Conservation (phyloP, 1,140 invertebrate genomes). For the Aporrectodea caliginosa region DNA sequence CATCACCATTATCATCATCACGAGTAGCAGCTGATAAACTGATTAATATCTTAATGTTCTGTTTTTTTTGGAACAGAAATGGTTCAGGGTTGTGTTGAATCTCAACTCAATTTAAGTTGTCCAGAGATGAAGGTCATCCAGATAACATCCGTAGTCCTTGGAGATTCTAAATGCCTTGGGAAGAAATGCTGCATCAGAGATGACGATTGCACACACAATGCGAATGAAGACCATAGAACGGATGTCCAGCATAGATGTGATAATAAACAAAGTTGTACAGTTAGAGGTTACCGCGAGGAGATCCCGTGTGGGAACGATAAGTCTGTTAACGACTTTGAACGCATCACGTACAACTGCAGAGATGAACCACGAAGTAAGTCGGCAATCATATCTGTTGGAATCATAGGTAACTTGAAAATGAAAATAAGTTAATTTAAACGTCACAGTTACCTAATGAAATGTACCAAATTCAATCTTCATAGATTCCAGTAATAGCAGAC, state of each 20-base stretch:
- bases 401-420: too few species aligned
- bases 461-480: too few species aligned
- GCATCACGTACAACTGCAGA: not conserved
- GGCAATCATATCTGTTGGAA: too few species aligned
- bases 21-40: not conserved
- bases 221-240: not conserved
- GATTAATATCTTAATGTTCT: not conserved
- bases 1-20: too few species aligned
- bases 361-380: too few species aligned
- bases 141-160: not conserved
- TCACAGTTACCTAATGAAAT: too few species aligned
- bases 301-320: not conserved
- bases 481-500: too few species aligned
- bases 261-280: not conserved
- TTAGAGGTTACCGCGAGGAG: too few species aligned
- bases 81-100: not conserved
- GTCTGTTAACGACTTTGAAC: not conserved
- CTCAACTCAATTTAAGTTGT: not conserved
- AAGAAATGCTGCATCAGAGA: not conserved
- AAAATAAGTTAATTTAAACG: too few species aligned
- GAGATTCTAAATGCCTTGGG: not conserved
- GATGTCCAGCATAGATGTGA: not conserved
- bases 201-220: not conserved
- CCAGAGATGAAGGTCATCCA: not conserved
- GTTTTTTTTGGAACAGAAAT: conserved; percentile 4